phyloP scores from a whole-genome alignment of 1,140 invertebrate species.

The Cotesia typhae region DNA sequence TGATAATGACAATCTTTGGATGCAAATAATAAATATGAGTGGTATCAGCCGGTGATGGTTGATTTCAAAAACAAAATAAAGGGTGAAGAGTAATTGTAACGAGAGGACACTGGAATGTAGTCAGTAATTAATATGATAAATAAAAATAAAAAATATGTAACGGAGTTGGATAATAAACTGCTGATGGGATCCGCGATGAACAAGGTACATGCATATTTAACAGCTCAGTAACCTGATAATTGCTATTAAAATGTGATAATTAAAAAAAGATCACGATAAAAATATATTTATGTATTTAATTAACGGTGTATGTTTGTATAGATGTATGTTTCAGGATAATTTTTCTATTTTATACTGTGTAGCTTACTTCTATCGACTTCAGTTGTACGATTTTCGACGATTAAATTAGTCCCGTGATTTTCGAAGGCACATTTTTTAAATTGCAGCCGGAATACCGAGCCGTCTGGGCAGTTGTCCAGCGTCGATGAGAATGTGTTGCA shows the following conservation, averaged over 20 bases:
- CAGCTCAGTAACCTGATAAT: neutral
- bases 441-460: conserved; percentile 69
- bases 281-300: conserved; percentile 4
- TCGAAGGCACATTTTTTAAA: conserved; percentile 70
- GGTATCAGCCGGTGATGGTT: neutral
- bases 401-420: conserved; percentile 55
- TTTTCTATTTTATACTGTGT: neutral
- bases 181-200: conserved; percentile 17
- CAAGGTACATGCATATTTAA: conserved; percentile 15
- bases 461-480: conserved; percentile 73
- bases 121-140: conserved; percentile 22
- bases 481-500: conserved; percentile 69
- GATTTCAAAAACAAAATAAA: conserved; percentile 3
- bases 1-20: too few species aligned
- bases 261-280: conserved; percentile 29
- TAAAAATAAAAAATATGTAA: neutral
- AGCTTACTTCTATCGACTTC: conserved; percentile 36
- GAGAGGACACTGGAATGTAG: conserved; percentile 2
- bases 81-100: conserved; percentile 16
- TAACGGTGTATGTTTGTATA: too few species aligned
- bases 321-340: conserved; percentile 10
- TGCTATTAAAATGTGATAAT: conserved; percentile 17
- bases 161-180: conserved; percentile 17
- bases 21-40: neutral
- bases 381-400: conserved; percentile 31